Conservation (phyloP, 2,888 invertebrate species). For the Pemphredon lugubris region DNA sequence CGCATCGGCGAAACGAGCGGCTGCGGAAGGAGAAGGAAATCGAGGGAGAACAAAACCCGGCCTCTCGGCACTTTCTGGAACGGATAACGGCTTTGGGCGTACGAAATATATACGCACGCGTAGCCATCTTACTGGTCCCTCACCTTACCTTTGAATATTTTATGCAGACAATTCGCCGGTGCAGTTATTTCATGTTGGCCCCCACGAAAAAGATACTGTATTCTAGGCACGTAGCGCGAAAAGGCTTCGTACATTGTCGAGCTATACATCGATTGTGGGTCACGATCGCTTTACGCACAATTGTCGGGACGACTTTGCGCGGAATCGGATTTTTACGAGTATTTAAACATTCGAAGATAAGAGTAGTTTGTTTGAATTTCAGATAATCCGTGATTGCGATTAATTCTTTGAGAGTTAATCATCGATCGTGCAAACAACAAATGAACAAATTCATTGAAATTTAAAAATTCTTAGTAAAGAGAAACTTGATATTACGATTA, state of each 20-base stretch:
- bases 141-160: constrained; percentile 76
- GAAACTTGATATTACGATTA: too few species aligned
- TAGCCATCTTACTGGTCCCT: constrained; percentile 65
- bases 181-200: constrained; percentile 77
- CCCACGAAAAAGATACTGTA: constrained; percentile 71
- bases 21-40: constrained; percentile 36
- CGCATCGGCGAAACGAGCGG: constrained; percentile 37
- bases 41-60: constrained; percentile 53
- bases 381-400: too few species aligned
- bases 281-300: constrained; percentile 57
- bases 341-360: too few species aligned
- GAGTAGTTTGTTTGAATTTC: too few species aligned
- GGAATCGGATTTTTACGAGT: constrained; percentile 39
- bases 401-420: too few species aligned
- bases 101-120: constrained; percentile 66
- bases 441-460: too few species aligned
- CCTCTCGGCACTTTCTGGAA: constrained; percentile 62
- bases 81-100: constrained; percentile 72
- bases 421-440: too few species aligned
- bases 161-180: constrained; percentile 78
- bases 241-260: constrained; percentile 50
- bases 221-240: constrained; percentile 73
- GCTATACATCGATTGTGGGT: constrained; percentile 69
- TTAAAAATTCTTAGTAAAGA: too few species aligned
- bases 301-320: constrained; percentile 39